These are phyloP conservation scores for Spatulosminthurus flaviceps DNA, from an alignment of 2,888 invertebrate genomes.

Conservation along the genomic window DNA sequence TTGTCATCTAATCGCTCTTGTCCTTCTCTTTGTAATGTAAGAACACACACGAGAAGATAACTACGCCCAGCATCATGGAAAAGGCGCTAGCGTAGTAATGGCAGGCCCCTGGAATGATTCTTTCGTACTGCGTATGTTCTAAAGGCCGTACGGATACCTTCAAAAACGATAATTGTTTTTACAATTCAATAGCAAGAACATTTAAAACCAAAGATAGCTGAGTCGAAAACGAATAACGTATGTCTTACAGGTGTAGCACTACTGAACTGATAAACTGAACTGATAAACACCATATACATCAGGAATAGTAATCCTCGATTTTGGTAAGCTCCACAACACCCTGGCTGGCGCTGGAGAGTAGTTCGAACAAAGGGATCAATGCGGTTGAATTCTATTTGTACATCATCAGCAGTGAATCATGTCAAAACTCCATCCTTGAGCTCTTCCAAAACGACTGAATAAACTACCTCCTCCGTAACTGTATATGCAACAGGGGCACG, in stretches of 20 bases:
- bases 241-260: constrained; percentile 87
- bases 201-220: too few relatives aligned
- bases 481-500: constrained; percentile 91
- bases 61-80: constrained; percentile 98
- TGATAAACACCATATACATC: constrained; percentile 99
- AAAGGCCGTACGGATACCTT: constrained; percentile 95
- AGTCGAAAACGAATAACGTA: too few relatives aligned
- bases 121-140: constrained; percentile 97
- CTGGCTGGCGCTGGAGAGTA: constrained; percentile 75
- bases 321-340: constrained; percentile 78
- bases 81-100: constrained; percentile 98
- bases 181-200: too few relatives aligned
- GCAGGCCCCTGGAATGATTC: constrained; percentile 97
- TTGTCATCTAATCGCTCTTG: constrained; percentile 73
- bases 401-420: constrained; percentile 88
- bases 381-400: constrained; percentile 97
- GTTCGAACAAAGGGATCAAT: constrained; percentile 98
- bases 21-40: constrained; percentile 91
- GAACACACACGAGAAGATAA: constrained; percentile 94
- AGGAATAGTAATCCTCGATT: constrained; percentile 91
- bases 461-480: constrained; percentile 93
- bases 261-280: constrained; percentile 89
- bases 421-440: constrained; percentile 85
- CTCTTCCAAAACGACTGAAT: constrained; percentile 90
- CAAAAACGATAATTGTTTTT: too few relatives aligned